Evolutionary conservation across 2,888 invertebrate species (phyloP), one percentile per base, ranked within the genome.

Genomic region (Drosophila infuscata): DNA sequence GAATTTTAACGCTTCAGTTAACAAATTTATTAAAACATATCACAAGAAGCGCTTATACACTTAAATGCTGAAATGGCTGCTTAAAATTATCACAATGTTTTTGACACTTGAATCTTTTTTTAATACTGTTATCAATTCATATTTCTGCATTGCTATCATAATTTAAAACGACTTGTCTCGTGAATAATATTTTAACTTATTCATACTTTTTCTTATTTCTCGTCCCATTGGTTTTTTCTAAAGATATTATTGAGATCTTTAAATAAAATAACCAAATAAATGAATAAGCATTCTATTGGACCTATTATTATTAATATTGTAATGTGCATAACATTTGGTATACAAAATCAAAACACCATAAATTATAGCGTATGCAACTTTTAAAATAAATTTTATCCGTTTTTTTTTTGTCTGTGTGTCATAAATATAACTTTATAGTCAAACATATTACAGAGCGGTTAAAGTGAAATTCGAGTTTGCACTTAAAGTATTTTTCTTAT

Each of bases 1-100:
- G 57, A 69, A 73, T 51, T 76, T 74, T 75, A 74, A 83, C 75
- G 85, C 83, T 76, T 78, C 71, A 82, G 82, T 77, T 70, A 77
- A 74, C 83, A 76, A 80, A 79, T 70, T 75, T 76, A 65, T 74
- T 59, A 54, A 58, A 68, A 62, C 30, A n/a, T 3, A 7, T 0
- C 33, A 17, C 20, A 41, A 7, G 15, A 60, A 38, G 7, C 29
- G 3, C 20, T 7, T 30, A 41, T 61, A 61, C 60, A 6, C 60
- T 61, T 32, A 1, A 25, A 33, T 17, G 9, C 6, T 41, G 12
- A 32, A 3, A 17, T 54, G 0, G 12, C 15, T 15, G n/a, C 25
- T 30, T 41, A 12, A 1, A 29, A 36, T 8, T 35, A 11, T 35
- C 11, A 15, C 3, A 5, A 6, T 35, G 8, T 15, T 8, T 15